Evolutionary conservation across 2,888 invertebrate genomes (phyloP), one percentile per base, ranked within the genome.

Genomic region (Drosophila leonis): DNA sequence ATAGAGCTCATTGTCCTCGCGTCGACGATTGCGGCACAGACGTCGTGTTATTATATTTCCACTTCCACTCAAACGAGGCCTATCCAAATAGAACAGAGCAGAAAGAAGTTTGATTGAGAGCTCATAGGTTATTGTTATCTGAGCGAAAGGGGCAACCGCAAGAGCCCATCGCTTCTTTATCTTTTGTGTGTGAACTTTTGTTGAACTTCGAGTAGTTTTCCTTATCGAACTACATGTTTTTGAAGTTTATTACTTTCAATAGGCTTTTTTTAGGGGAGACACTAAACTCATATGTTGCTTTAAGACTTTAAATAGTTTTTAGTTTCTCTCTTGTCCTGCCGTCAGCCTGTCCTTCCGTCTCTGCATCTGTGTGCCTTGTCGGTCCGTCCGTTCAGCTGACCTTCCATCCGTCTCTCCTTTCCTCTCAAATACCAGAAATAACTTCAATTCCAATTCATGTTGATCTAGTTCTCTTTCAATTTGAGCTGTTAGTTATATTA

Each of bases 1-100:
- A 91, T 97, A 97, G 67, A 97, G 94, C 93, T 97, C 97, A 94
- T 97, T 97, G 94, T 97, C 97, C 80, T 95, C 95, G 15, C 95
- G 94, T 65, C 96, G 94, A 65, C 95, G 94, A 79, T 95, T 95
- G 77, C 96, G 95, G 92, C 97, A 97, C 86, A 97, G 95, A 51
- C 96, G 94, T 65, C 96, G 95, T 5, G 96, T 95, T 78, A 97
- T 93, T 62, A 93, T 93, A 64, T 93, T 93, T 39, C 93, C 93
- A 73, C 93, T 92, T 59, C 93, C 91, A 55, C 92, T 91, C 42
- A 92, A 76, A 6, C 92, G 92, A 42, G 92, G 93, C 13, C 92
- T 93, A 68, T 18, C 29, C 37, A 54, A 35, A 9, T 9, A n/a
- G 33, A 33, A 49, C 13, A 13, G 18, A 49, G 4, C 12, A 18